phyloP scores from a whole-genome alignment of 2,113 vertebrate genomes.

The Chrysochloris asiatica region DNA sequence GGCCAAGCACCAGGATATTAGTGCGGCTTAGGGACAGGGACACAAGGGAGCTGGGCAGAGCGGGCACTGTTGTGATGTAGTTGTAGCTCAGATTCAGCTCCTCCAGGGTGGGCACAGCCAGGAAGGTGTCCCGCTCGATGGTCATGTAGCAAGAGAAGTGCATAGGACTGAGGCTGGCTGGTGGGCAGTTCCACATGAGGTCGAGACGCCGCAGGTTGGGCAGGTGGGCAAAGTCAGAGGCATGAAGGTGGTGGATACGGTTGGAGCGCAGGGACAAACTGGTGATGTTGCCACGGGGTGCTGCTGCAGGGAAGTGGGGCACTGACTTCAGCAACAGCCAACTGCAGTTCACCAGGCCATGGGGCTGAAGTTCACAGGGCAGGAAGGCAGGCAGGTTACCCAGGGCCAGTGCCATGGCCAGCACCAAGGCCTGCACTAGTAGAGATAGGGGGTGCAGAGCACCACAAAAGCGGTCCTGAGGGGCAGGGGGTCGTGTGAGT shows the following conservation, averaged over 20 bases:
- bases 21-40: conserved; percentile 70
- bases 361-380: conserved; percentile 68
- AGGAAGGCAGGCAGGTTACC: conserved; percentile 71
- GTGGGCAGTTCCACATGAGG: conserved; percentile 78
- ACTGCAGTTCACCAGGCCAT: conserved; percentile 56
- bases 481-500: neutral
- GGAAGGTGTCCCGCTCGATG: conserved; percentile 74
- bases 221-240: conserved; percentile 51
- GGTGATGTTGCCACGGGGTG: conserved; percentile 39
- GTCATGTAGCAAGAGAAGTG: conserved; percentile 72
- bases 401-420: neutral
- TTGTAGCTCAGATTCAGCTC: conserved; percentile 78
- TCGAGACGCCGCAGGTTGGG: conserved; percentile 53
- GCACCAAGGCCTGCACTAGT: neutral
- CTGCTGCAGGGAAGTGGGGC: neutral
- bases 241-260: conserved; percentile 70
- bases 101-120: conserved; percentile 54
- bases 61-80: conserved; percentile 49
- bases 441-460: conserved; percentile 21
- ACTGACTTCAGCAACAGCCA: conserved; percentile 71
- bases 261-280: conserved; percentile 69
- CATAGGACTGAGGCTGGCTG: conserved; percentile 46
- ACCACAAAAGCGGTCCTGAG: neutral
- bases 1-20: conserved; percentile 63
- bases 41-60: conserved; percentile 66